Base-by-base conservation (phyloP, 2,888 invertebrate genomes). In the Ferrisia virgata region DNA sequence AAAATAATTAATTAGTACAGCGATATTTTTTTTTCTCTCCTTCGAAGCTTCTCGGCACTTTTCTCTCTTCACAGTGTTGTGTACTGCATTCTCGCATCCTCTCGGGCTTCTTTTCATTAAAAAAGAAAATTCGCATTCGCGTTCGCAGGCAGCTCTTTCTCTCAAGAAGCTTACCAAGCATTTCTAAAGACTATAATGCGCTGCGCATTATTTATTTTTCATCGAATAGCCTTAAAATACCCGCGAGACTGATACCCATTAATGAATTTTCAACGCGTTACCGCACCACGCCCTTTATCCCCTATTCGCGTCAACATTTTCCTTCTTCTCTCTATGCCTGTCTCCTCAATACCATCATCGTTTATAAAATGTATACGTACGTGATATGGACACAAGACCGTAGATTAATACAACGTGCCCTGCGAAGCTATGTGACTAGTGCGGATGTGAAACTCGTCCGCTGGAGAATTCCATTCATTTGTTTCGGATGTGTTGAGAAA, bases 211-310 rank as follows among this genome's bases (percentile, higher is more conserved):
- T 64, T 64, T 64, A 64, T 64, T 64, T 64, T 64, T 64, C 58
- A 64, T 64, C 58, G 58, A 64, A 25, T 25, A 64, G 28, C 58
- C 58, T 64, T 22, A 64, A 64, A 64, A 64, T 64, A 64, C 58
- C 28, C 58, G 58, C 58, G 58, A 64, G 58, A 64, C 58, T 64
- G 58, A 64, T 64, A 64, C 13, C 58, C 58, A 64, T 64, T 64
- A 64, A 64, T 64, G 58, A 64, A 64, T 25, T 64, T 64, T 28
- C 13, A 47, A 47, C 58, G 58, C 28, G 28, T 39, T 39, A 39
- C 11, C 39, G 39, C n/a, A n/a, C 8, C 47, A 18, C 18, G 18
- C 18, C 47, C 36, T 36, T 36, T 5, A 18, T n/a, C n/a, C n/a
- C n/a, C n/a, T n/a, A n/a, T n/a, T 18, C 18, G 47, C 47, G 47